Evolutionary conservation across 2,113 vertebrate species (phyloP).

Genomic region (Elanoides forficatus): DNA sequence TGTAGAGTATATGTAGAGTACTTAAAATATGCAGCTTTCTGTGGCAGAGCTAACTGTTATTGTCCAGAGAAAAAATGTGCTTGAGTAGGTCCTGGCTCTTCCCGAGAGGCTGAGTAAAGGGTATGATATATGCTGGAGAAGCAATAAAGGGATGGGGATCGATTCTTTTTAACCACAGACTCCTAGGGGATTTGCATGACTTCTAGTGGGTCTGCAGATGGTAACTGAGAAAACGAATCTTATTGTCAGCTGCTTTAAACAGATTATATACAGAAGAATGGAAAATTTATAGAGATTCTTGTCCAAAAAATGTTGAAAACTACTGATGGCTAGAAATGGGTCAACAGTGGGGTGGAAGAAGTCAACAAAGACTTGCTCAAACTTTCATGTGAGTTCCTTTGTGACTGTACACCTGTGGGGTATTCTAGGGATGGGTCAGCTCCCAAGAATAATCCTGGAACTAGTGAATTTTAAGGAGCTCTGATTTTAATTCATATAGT

Average conservation of each 20-base stretch:
- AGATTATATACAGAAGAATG: not conserved
- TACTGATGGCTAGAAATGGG: slow-evolving; percentile 17
- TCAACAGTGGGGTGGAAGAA: slow-evolving; percentile 18
- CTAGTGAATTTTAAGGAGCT: slow-evolving; percentile 61
- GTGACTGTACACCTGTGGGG: slow-evolving; percentile 44
- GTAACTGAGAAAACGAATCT: not conserved
- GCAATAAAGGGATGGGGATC: not conserved
- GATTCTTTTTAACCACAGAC: not conserved
- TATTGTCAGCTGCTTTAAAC: not conserved
- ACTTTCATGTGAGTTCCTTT: slow-evolving; percentile 59
- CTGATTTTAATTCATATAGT: slow-evolving; percentile 47
- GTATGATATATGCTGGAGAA: not conserved
- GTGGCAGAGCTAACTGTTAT: not conserved
- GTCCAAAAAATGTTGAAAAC: not conserved
- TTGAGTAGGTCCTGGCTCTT: not conserved
- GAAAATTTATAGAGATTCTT: not conserved
- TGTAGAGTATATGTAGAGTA: not conserved
- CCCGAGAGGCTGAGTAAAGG: not conserved
- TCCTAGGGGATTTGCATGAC: not conserved
- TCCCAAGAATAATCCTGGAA: slow-evolving; percentile 45
- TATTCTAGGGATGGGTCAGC: slow-evolving; percentile 46
- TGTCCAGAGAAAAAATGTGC: not conserved
- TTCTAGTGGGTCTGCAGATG: not conserved
- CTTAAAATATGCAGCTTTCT: not conserved
- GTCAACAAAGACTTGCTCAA: slow-evolving; percentile 38